A percentile compares a stretch with the other conserved stretches of the same genome.
Conservation (phyloP, 2,888 invertebrate species). For the Stenodera caucasica region DNA sequence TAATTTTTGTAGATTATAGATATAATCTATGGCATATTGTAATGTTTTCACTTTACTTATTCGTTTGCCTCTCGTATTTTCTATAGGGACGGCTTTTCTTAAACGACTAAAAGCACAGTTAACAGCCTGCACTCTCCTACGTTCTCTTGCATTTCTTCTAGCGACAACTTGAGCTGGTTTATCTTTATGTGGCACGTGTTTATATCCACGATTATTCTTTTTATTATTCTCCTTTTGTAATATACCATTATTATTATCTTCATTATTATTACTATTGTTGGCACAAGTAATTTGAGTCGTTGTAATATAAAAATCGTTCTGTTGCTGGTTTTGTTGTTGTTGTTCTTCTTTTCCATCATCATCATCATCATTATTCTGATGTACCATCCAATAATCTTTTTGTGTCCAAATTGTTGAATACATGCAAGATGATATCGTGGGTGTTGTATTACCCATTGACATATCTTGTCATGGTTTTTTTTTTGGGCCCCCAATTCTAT, state of each 20-base stretch:
- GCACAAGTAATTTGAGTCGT: constrained; percentile 26
- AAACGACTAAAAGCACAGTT: constrained; percentile 64
- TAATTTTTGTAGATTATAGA: constrained; percentile 58
- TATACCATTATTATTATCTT: constrained; percentile 10
- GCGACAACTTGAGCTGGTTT: constrained; percentile 64
- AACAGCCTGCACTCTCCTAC: constrained; percentile 66
- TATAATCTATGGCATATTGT: constrained; percentile 66
- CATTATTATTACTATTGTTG: constrained; percentile 9
- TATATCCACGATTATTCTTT: constrained; percentile 26
- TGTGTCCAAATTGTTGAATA: constrained; percentile 29
- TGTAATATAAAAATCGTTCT: constrained; percentile 13
- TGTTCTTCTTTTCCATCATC: background rate
- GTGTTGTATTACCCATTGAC: constrained; percentile 33
- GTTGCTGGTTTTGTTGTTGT: background rate
- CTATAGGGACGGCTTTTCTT: constrained; percentile 62
- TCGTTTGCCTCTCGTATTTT: constrained; percentile 59
- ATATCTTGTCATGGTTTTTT: constrained; percentile 29
- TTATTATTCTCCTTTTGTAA: constrained; percentile 35
- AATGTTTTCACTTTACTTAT: constrained; percentile 68
- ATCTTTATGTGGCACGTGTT: constrained; percentile 56
- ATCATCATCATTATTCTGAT: background rate
- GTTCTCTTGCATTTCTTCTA: constrained; percentile 63
- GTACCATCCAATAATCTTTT: constrained; percentile 20
- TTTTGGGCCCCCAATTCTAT: background rate
- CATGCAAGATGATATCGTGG: constrained; percentile 37